Base-by-base conservation (phyloP, 2,113 vertebrate species). In the Otocyon megalotis region DNA sequence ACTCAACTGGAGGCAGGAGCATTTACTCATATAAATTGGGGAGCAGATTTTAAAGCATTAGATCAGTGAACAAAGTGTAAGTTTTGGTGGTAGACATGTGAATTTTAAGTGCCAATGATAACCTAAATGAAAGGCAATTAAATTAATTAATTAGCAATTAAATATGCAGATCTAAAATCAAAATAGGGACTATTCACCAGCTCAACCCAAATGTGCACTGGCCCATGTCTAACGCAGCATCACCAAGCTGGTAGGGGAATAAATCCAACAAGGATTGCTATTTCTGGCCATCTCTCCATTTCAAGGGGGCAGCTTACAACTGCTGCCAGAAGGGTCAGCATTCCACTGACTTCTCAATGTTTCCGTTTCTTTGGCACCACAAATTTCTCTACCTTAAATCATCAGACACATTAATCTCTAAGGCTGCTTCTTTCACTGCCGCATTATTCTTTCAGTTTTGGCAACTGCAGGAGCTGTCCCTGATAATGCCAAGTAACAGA, bases 341-440 rank as follows among this genome's bases (percentile, higher is more conserved):
- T 50, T 83, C 17, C 74, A 48, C 22, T 58, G 81, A 65, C 56
- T 50, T 87, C 22, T 72, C 80, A 9, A 3, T 6, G 14, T 72
- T 90, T 67, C 88, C 43, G 22, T 83, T 87, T 67, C 48, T 83
- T 56, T 14, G n/a, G 35, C 54, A 35, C 37, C 4, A 1, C n/a
- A 50, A 10, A 88, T 74, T 56, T 56, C 26, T 82, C 32, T 79
- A 4, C 77, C 88, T 92, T 56, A 92, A 77, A 90, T 83, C 80
- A 72, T 63, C 71, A 35, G 16, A 65, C 37, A 30, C 72, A 79
- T 82, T 30, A 32, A 87, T 86, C 35, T 35, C 67, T n/a, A 35
- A 20, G 35, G 30, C 35, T 22, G 3, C 12, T 77, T 93, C 24
- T 11, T 28, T 20, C 62, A 79, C 0, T 67, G 48, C 30, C 53